Evolutionary conservation across 2,888 invertebrate species (phyloP).

Genomic region (Melinaea marsaeus): DNA sequence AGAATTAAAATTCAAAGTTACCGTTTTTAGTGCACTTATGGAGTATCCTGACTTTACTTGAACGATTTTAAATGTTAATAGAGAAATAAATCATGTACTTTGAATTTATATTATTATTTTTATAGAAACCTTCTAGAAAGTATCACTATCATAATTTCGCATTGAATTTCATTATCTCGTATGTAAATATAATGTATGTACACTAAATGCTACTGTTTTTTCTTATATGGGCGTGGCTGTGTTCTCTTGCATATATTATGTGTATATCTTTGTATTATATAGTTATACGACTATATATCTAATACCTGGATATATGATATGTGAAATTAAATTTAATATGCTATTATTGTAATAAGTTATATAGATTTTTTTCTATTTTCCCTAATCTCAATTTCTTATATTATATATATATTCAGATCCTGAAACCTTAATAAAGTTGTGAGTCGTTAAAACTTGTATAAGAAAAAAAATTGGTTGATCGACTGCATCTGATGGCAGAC

Average conservation of each 20-base stretch:
- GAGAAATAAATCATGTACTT: too few relatives aligned
- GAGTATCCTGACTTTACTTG: too few relatives aligned
- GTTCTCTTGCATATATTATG: slow-evolving; percentile 18
- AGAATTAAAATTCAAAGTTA: too few relatives aligned
- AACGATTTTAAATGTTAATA: too few relatives aligned
- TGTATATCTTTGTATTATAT: not conserved
- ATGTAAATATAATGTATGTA: slow-evolving; percentile 52
- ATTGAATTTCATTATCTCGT: too few relatives aligned
- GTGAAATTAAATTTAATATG: slow-evolving; percentile 29
- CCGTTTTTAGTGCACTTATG: too few relatives aligned
- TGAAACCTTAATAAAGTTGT: slow-evolving; percentile 29
- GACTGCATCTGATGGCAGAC: slow-evolving; percentile 56
- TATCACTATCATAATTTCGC: too few relatives aligned
- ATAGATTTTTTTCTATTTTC: too few relatives aligned
- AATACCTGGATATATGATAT: not conserved
- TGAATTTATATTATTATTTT: too few relatives aligned
- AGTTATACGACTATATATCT: not conserved
- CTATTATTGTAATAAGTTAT: too few relatives aligned
- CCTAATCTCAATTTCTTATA: too few relatives aligned
- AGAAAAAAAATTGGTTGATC: slow-evolving; percentile 62
- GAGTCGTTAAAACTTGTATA: slow-evolving; percentile 49
- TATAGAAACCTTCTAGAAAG: too few relatives aligned
- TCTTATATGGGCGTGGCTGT: slow-evolving; percentile 46
- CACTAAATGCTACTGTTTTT: slow-evolving; percentile 58
- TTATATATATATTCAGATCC: slow-evolving; percentile 1